Conservation (phyloP, 2,797 vertebrate genomes). For the Ptychobarbus kaznakovi region DNA sequence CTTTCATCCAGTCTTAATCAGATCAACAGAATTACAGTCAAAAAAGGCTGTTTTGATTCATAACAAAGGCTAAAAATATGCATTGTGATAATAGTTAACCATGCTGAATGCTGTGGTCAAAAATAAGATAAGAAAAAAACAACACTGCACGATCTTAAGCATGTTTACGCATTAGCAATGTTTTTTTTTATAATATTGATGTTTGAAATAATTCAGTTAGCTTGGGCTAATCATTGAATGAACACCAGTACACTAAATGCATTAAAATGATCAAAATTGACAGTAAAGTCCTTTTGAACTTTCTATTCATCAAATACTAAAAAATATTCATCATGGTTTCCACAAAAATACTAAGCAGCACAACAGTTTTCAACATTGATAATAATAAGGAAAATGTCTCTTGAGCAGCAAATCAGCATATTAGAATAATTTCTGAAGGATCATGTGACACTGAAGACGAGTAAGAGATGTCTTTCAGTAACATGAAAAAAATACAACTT, state of each 20-base stretch:
- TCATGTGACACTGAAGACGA: background rate
- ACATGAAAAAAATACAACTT: background rate
- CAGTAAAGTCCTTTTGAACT: background rate
- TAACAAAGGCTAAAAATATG: background rate
- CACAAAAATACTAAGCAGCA: background rate
- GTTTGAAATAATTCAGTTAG: background rate
- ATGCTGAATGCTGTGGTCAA: background rate
- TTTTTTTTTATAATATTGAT: background rate
- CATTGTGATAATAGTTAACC: background rate
- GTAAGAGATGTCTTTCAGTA: background rate
- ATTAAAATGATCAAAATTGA: background rate
- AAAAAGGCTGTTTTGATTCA: background rate
- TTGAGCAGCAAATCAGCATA: background rate
- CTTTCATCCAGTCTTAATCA: background rate
- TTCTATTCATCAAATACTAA: background rate
- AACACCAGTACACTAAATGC: background rate
- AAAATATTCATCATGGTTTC: background rate
- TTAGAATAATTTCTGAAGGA: background rate
- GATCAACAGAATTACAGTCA: background rate
- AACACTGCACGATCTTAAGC: background rate
- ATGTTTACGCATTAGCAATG: background rate
- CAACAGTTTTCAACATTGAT: background rate
- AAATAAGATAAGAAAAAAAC: background rate
- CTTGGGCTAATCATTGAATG: background rate
- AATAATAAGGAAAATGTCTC: background rate